Base-by-base conservation (phyloP, 2,113 vertebrate genomes). In the Garra rufa region DNA sequence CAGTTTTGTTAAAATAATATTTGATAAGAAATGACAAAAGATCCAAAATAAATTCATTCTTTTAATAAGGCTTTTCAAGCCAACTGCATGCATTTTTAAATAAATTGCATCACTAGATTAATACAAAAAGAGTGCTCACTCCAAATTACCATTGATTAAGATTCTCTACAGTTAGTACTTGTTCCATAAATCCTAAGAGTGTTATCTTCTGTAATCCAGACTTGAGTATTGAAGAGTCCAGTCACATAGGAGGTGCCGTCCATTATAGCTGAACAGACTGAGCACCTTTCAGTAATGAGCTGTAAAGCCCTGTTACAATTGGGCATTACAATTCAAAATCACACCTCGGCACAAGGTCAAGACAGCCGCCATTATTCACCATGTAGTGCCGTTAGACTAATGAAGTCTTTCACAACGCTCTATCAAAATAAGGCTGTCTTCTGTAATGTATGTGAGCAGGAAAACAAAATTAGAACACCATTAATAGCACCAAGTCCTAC, bases 281-380 rank as follows among this genome's bases (percentile, higher is more conserved):
- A 76, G 59, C 26, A 38, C 41, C 46, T 84, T 84, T 84, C 73
- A 76, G 50, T 86, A 70, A 86, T 86, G 73, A 71, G 24, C 63
- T 61, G 48, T 65, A 46, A 65, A 85, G 59, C 30, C 34, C 69
- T 52, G 41, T 70, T 34, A 63, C 59, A 74, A 82, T 44, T 52
- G n/a, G 59, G 41, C 43, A 67, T 76, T 46, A 65, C 69, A 65
- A 74, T 75, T 69, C 52, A 67, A 69, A 76, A 82, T 76, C 73
- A 69, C 82, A 84, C 73, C 44, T 46, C 10, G 1, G 26, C 34
- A 76, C 71, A 86, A 86, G 85, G 80, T 86, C 50, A 82, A 75
- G 71, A 21, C 21, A 55, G 38, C 71, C 55, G 24, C 46, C 28
- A 67, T 86, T 69, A 75, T 65, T 76, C 61, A 76, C 21, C 26